phyloP scores from a whole-genome alignment of 2,888 invertebrate species.

The Aporophyla nigra region DNA sequence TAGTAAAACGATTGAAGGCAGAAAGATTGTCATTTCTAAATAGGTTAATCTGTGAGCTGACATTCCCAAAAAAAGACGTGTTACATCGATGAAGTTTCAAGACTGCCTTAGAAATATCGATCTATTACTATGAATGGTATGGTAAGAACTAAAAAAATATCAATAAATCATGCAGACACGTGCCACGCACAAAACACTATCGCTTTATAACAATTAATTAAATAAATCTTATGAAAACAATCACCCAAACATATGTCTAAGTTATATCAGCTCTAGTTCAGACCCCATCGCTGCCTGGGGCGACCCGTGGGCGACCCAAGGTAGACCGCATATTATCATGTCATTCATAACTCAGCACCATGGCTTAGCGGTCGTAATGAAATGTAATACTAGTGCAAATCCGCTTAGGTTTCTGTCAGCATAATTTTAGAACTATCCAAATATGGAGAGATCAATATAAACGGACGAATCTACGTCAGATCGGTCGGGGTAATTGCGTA shows the following conservation, averaged over 20 bases:
- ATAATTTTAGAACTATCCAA: constrained; percentile 9
- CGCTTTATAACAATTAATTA: constrained; percentile 11
- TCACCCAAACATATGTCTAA: constrained; percentile 13
- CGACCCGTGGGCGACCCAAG: constrained; percentile 69
- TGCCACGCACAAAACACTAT: background rate
- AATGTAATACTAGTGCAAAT: constrained; percentile 24
- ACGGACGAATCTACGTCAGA: too few relatives aligned
- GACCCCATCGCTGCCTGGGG: constrained; percentile 68
- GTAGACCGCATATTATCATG: constrained; percentile 37
- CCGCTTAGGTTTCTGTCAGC: background rate
- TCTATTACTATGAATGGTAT: too few relatives aligned
- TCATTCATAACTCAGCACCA: constrained; percentile 30
- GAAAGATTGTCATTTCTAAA: background rate
- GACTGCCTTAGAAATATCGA: too few relatives aligned
- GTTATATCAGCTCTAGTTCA: constrained; percentile 27
- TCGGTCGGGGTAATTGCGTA: background rate
- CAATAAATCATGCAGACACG: background rate
- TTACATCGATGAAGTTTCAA: too few relatives aligned
- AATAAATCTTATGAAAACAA: constrained; percentile 5
- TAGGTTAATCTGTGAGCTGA: too few relatives aligned
- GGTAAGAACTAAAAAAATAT: background rate
- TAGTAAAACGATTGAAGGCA: too few relatives aligned
- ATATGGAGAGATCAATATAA: background rate
- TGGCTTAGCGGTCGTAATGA: constrained; percentile 10
- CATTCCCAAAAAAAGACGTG: too few relatives aligned